A percentile compares a stretch with the other conserved stretches of the same genome.
Conservation (phyloP, 1,140 invertebrate species). For the Sitobion miscanthi region DNA sequence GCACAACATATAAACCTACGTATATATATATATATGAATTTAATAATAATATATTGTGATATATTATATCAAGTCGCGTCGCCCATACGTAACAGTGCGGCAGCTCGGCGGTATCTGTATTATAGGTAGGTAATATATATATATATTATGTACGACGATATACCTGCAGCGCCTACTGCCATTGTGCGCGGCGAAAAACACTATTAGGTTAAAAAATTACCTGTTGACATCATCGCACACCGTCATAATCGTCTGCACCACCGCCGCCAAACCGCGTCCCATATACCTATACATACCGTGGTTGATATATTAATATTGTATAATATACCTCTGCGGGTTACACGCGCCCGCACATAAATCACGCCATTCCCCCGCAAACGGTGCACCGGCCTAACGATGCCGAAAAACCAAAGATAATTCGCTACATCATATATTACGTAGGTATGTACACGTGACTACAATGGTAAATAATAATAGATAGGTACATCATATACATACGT, state of each 20-base stretch:
- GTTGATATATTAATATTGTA: neutral
- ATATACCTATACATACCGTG: no score
- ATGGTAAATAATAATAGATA: no score
- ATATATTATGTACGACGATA: no score
- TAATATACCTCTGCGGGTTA: constrained; percentile 6
- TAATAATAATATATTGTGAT: neutral
- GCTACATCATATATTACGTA: neutral
- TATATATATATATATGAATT: neutral
- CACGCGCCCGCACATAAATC: neutral
- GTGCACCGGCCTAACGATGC: neutral
- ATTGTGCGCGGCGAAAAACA: neutral
- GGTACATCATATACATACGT: no score
- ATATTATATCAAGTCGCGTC: neutral
- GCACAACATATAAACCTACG: neutral
- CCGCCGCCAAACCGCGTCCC: neutral
- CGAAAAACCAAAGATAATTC: constrained; percentile 23
- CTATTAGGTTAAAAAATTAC: constrained; percentile 34
- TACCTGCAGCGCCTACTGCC: neutral
- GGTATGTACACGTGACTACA: neutral
- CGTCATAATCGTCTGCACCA: no score
- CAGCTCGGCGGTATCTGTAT: no score
- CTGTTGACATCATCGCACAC: neutral
- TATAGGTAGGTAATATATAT: no score
- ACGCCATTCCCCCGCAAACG: neutral
- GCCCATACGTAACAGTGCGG: no score